These are phyloP conservation scores for Phocoena sinus DNA, from an alignment of 2,113 vertebrate species.

Conservation along the genomic window DNA sequence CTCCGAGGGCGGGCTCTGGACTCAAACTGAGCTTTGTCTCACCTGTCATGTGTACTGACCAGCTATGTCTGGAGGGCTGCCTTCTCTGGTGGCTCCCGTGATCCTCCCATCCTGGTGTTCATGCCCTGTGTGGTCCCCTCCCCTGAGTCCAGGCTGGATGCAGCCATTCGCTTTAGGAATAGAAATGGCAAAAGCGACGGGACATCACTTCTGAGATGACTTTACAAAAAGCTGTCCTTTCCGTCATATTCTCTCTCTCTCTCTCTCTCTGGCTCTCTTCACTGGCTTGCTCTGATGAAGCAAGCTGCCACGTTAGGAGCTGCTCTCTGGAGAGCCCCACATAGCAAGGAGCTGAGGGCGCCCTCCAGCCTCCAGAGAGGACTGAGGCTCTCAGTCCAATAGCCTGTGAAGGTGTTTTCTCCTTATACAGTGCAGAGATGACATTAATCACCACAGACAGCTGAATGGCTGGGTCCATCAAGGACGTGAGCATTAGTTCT, in stretches of 20 bases:
- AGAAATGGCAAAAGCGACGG: not conserved
- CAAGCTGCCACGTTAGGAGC: not conserved
- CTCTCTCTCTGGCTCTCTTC: not conserved
- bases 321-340: not conserved
- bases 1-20: not conserved
- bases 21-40: not conserved
- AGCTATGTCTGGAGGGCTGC: not conserved
- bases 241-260: not conserved
- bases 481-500: not conserved
- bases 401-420: not conserved
- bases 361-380: not conserved
- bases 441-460: not conserved
- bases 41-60: not conserved
- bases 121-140: not conserved
- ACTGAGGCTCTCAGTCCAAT: not conserved
- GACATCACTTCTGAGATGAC: not conserved
- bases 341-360: not conserved
- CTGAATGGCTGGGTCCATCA: not conserved
- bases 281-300: not conserved
- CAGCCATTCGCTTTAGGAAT: not conserved
- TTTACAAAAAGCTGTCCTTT: not conserved
- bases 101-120: not conserved
- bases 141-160: not conserved
- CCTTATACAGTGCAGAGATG: not conserved
- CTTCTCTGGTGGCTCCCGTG: not conserved